phyloP scores from a whole-genome alignment of 2,888 invertebrate species.

The Drosophila demipolita region DNA sequence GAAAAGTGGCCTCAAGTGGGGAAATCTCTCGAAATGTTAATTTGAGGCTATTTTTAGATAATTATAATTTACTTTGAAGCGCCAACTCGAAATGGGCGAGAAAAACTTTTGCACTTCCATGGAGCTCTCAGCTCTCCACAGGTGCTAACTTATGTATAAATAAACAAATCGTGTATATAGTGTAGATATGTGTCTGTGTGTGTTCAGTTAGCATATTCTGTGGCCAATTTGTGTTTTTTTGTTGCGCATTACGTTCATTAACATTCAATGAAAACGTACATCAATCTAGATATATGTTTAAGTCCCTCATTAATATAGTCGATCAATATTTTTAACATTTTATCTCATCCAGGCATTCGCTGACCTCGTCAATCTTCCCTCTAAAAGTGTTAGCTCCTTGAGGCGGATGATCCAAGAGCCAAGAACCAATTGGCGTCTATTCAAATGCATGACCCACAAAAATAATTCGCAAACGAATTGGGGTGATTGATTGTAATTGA shows the following conservation, averaged over 20 bases:
- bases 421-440: constrained; percentile 5
- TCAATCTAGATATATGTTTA: neutral
- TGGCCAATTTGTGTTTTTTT: neutral
- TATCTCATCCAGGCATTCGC: neutral
- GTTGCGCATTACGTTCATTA: neutral
- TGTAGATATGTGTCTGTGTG: neutral
- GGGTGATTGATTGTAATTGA: constrained; percentile 71
- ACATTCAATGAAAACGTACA: neutral
- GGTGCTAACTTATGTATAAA: constrained; percentile 2
- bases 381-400: neutral
- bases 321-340: neutral
- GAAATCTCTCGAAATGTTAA: constrained; percentile 23
- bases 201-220: neutral
- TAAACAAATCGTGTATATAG: constrained; percentile 1
- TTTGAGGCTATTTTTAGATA: constrained; percentile 60
- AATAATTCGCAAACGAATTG: constrained; percentile 45
- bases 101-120: constrained; percentile 48
- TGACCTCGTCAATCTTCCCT: neutral
- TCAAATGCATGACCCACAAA: constrained; percentile 51
- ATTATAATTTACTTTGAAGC: constrained; percentile 65
- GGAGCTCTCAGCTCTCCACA: constrained; percentile 16
- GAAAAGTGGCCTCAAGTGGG: constrained; percentile 24
- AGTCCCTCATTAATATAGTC: neutral
- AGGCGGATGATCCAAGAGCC: neutral
- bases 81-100: constrained; percentile 43